Evolutionary conservation across 2,888 invertebrate species (phyloP).

Genomic region (Pyrrhia umbra): DNA sequence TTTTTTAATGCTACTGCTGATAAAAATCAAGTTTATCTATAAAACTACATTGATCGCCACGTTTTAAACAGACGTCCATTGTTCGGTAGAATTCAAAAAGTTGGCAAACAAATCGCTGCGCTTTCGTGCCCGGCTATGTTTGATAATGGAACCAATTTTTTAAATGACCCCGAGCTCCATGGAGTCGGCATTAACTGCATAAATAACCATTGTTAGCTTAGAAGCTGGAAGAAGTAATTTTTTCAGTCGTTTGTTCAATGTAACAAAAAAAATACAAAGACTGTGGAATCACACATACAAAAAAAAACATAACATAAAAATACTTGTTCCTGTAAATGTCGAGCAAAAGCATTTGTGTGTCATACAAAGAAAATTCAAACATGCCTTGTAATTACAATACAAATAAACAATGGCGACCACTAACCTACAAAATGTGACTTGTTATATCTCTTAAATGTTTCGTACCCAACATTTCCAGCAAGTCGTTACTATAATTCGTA

Average conservation of each 20-base stretch:
- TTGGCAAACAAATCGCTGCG: constrained; percentile 68
- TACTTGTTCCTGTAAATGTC: too few species aligned
- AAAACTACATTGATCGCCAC: constrained; percentile 19
- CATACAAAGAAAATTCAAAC: not conserved
- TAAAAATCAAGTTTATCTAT: constrained; percentile 26
- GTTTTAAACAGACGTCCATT: constrained; percentile 32
- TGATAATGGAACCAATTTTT: constrained; percentile 71
- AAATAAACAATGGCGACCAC: constrained; percentile 27
- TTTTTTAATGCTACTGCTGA: not conserved
- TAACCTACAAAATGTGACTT: constrained; percentile 28
- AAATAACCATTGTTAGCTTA: constrained; percentile 33
- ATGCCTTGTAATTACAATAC: constrained; percentile 9
- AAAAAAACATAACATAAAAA: not conserved
- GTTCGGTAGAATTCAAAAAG: constrained; percentile 68
- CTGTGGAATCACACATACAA: too few species aligned
- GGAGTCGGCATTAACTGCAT: constrained; percentile 43
- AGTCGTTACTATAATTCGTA: constrained; percentile 51
- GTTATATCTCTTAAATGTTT: constrained; percentile 30
- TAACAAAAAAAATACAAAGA: not conserved
- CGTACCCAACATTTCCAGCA: constrained; percentile 24
- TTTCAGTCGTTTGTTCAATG: not conserved
- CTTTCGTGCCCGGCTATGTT: constrained; percentile 64
- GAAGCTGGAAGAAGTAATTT: constrained; percentile 3
- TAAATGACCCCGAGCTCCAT: constrained; percentile 62
- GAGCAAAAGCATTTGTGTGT: not conserved